These are phyloP conservation scores for Cantharis lateralis DNA, from an alignment of 2,888 invertebrate species.

Conservation along the genomic window DNA sequence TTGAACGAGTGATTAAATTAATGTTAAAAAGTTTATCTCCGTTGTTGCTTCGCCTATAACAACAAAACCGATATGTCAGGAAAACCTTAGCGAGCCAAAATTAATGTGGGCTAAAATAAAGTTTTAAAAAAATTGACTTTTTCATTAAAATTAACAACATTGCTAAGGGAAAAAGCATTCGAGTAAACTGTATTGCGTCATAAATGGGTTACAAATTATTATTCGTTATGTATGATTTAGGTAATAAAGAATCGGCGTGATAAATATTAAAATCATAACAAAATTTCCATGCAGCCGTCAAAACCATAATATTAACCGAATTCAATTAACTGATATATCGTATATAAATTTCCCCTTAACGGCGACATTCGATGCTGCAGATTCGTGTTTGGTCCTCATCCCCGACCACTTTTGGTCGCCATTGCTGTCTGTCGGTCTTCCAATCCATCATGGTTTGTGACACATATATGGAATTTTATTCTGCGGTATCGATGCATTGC, in stretches of 20 bases:
- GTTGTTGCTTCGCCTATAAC: background rate
- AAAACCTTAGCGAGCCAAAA: background rate
- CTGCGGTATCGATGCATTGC: slow-evolving; percentile 54
- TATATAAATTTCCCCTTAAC: slow-evolving; percentile 50
- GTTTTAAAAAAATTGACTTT: background rate
- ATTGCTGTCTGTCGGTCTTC: slow-evolving; percentile 52
- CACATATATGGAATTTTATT: slow-evolving; percentile 55
- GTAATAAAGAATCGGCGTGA: slow-evolving; percentile 39
- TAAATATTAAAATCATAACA: slow-evolving; percentile 48
- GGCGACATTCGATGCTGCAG: slow-evolving; percentile 46
- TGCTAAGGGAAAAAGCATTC: background rate
- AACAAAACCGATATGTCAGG: background rate
- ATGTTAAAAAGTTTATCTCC: background rate
- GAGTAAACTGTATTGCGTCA: background rate
- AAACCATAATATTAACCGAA: slow-evolving; percentile 49
- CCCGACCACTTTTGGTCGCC: slow-evolving; percentile 42
- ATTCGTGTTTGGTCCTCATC: slow-evolving; percentile 36
- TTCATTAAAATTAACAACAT: background rate
- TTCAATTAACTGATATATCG: slow-evolving; percentile 53
- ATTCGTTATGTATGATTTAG: slow-evolving; percentile 22
- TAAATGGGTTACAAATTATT: background rate
- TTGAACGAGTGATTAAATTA: background rate
- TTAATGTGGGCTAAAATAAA: background rate
- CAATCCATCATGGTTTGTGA: slow-evolving; percentile 54
- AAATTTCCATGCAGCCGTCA: slow-evolving; percentile 47